Evolutionary conservation across 1,140 invertebrate species (phyloP), one percentile per base, ranked within the genome.

Genomic region (Drosophila gunungcola): DNA sequence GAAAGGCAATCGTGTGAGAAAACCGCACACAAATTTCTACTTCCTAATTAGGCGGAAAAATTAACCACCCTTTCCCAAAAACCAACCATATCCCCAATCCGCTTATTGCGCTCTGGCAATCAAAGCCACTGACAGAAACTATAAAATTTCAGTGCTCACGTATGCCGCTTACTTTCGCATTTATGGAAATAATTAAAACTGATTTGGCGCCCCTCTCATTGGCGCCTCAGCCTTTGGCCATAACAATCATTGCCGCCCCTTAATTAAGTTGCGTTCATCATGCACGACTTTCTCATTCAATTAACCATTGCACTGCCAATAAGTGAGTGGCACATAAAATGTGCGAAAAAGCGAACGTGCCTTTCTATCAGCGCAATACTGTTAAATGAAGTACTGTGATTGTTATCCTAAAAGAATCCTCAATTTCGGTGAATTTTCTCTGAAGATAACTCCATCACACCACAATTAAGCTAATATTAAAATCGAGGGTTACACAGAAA

Each of bases 141-240:
- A 68, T 81, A 82, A 75, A 88, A 63, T 88, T 61, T 27, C 67
- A 43, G 36, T 39, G 38, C 70, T 67, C 72, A 88, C 79, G 75
- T 88, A 39, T 77, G 62, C 53, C 51, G 34, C 52, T 60, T 60
- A 51, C 42, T 70, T 68, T 63, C 53, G 58, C 70, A 62, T 80
- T 80, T 80, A 89, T 89, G 68, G 65, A 89, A 83, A 88, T 83
- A 88, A 88, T 89, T 83, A 88, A 88, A 88, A 89, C 80, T 74
- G 80, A 80, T 88, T 88, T 64, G 60, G 29, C 61, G 73, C 74
- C 65, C 60, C 58, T 80, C 82, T 83, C 53, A 77, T 83, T 60
- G 51, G 49, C 16, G 58, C 39, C 63, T 39, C n/a, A 43, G 41
- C n/a, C 36, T 52, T 56, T 39, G 38, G 21, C 46, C 65, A 36